These are phyloP conservation scores for Salminus brasiliensis DNA, from an alignment of 2,113 vertebrate species.

Conservation along the genomic window DNA sequence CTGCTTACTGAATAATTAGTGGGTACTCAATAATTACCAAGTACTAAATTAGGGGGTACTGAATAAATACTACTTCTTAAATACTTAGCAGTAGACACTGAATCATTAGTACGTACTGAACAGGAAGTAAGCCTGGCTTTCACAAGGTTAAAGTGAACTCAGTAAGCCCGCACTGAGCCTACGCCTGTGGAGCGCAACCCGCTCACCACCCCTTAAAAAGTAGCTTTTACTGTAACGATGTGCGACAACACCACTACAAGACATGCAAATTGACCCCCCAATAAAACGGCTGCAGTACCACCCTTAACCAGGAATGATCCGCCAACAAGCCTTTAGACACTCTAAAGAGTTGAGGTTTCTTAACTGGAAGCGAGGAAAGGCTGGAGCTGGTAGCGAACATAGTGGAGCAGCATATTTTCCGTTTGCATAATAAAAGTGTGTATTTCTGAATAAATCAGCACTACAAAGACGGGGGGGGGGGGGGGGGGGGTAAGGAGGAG, in stretches of 20 bases:
- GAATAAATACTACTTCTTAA: no score
- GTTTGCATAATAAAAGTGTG: slow-evolving; percentile 45
- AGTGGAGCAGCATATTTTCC: slow-evolving; percentile 8
- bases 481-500: background rate
- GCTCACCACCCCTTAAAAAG: no score
- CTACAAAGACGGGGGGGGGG: slow-evolving; percentile 29
- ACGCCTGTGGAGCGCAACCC: no score
- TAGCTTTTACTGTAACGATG: background rate
- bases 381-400: slow-evolving; percentile 4
- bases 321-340: background rate
- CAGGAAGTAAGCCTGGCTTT: no score
- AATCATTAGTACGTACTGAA: no score
- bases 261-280: background rate
- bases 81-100: no score
- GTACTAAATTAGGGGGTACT: no score
- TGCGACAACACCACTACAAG: background rate
- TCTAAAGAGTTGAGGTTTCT: background rate
- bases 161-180: no score
- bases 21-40: no score
- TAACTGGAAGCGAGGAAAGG: background rate
- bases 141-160: no score
- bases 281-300: background rate
- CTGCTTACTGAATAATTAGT: no score
- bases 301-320: background rate
- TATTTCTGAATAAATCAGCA: slow-evolving; percentile 50